Evolutionary conservation across 2,113 vertebrate genomes (phyloP).

Genomic region (Macquaria ambigua): DNA sequence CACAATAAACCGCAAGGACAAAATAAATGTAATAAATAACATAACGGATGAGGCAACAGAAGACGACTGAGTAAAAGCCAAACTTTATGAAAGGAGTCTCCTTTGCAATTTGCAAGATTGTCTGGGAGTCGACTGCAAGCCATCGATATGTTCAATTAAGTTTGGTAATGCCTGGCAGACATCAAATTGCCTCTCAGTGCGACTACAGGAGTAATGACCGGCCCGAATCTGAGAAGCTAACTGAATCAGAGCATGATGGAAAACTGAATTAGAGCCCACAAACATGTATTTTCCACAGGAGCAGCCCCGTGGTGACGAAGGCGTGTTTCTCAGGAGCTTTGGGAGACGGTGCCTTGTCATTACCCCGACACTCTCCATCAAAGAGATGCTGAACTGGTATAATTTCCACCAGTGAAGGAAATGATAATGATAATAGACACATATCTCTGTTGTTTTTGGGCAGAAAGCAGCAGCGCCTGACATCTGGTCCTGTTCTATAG

Average conservation of each 20-base stretch:
- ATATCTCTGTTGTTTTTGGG: conserved; percentile 59
- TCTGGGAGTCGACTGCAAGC: not conserved
- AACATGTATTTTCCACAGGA: conserved; percentile 52
- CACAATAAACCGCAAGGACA: not conserved
- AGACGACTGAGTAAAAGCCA: not conserved
- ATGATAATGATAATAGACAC: conserved; percentile 49
- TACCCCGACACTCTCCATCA: conserved; percentile 60
- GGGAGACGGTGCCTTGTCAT: conserved; percentile 69
- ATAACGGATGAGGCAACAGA: not conserved
- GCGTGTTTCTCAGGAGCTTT: conserved; percentile 49
- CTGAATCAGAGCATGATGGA: conserved; percentile 44
- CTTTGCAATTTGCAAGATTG: conserved; percentile 1
- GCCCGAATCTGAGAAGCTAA: conserved; percentile 18
- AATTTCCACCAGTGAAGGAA: conserved; percentile 68
- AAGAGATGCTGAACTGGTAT: conserved; percentile 53
- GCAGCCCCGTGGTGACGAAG: conserved; percentile 40
- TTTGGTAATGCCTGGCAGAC: conserved; percentile 27
- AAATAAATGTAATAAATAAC: not conserved
- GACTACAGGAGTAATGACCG: not conserved
- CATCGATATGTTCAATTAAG: conserved; percentile 8
- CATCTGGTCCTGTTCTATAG: conserved; percentile 74
- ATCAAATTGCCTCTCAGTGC: conserved; percentile 11
- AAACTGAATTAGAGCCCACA: conserved; percentile 60
- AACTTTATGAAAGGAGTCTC: not conserved
- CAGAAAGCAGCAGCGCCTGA: conserved; percentile 38